phyloP scores from a whole-genome alignment of 2,888 invertebrate species.

The Helicoverpa assulta region DNA sequence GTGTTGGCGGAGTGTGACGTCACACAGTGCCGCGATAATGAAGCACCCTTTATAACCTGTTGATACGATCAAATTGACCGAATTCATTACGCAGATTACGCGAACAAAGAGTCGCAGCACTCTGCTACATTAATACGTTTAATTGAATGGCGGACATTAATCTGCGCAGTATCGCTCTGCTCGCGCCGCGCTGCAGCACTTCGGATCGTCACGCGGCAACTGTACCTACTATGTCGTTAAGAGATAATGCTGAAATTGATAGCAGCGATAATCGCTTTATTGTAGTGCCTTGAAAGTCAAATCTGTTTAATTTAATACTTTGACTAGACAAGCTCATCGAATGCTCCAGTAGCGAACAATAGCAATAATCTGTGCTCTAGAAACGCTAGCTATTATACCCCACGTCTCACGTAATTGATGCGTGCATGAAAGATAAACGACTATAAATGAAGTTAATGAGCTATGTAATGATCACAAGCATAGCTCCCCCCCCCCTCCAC shows the following conservation, averaged over 20 bases:
- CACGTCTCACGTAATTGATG: constrained; percentile 20
- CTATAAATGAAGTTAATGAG: constrained; percentile 53
- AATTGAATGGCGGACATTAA: constrained; percentile 51
- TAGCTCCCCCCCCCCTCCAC: background rate
- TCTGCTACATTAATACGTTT: constrained; percentile 52
- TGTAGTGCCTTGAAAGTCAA: background rate
- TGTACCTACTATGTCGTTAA: background rate
- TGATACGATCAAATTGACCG: constrained; percentile 61
- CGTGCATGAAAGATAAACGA: constrained; percentile 43
- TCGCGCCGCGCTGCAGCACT: constrained; percentile 27
- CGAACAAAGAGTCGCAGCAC: constrained; percentile 41
- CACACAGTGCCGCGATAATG: constrained; percentile 31
- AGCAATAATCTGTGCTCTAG: background rate
- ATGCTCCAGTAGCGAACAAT: background rate
- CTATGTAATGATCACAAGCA: constrained; percentile 47
- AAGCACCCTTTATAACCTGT: constrained; percentile 60
- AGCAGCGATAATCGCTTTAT: background rate
- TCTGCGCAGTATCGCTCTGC: constrained; percentile 22
- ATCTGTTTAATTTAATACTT: background rate
- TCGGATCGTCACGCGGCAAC: background rate
- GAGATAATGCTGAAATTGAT: constrained; percentile 21
- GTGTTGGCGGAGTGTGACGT: constrained; percentile 12
- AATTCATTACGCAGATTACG: constrained; percentile 57
- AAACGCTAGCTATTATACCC: background rate
- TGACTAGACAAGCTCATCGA: background rate